Evolutionary conservation across 2,113 vertebrate species (phyloP), one percentile per base, ranked within the genome.

Genomic region (Nycticryphes semicollaris): DNA sequence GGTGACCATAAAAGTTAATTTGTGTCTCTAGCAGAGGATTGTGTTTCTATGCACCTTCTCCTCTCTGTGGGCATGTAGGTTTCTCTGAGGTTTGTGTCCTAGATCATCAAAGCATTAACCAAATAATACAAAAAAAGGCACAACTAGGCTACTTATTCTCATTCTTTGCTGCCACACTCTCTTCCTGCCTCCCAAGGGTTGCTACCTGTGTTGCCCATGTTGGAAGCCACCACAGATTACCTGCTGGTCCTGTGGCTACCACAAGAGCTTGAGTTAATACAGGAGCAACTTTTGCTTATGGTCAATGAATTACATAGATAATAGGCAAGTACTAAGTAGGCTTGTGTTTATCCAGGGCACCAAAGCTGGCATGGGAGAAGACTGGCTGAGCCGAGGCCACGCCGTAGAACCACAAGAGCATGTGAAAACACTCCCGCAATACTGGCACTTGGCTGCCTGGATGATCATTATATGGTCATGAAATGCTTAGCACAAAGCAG

Each of bases 401-500:
- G 1, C 25, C 2, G 3, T 21, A 84, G 79, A 87, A 54, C 16
- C 27, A 39, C 24, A 69, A 53, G 14, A 83, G 28, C 59, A 43
- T 63, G 82, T 6, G 43, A 37, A 77, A 90, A 41, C 28, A 7
- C 18, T 62, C 30, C 54, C 35, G 28, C 47, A 37, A 9, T 17
- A 19, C 18, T 43, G n/a, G 27, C 2, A 5, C 22, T 64, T 31
- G 33, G 37, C 87, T 89, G 74, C 37, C 72, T 67, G 82, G 20
- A 12, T 74, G 66, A 39, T 63, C 37, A 39, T 47, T 31, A 35
- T 3, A 18, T 16, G 33, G 39, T 50, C 33, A 22, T 64, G 54
- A 80, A 88, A 50, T 25, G 43, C 75, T 62, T 30, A 77, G 68
- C 50, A 94, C 87, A 84, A 63, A 88, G 72, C 90, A 80, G 17